Evolutionary conservation across 2,797 vertebrate species (phyloP).

Genomic region (Tauraco hartlaubi): DNA sequence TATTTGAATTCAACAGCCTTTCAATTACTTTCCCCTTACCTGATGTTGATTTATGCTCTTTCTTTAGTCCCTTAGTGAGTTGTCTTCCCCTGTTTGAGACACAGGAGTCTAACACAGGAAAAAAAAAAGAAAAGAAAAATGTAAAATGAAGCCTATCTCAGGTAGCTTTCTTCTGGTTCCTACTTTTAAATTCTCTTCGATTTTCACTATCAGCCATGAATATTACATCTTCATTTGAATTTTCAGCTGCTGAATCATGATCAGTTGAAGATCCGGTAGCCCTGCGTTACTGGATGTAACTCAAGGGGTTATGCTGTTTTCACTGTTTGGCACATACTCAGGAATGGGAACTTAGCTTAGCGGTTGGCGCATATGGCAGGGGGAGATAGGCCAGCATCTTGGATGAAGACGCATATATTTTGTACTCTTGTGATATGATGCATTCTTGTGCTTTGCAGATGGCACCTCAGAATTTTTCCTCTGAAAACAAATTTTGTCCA

Average conservation of each 20-base stretch:
- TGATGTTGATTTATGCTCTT: not conserved
- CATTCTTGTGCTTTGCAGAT: slow-evolving; percentile 70
- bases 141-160: not conserved
- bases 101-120: not conserved
- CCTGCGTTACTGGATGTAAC: not conserved
- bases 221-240: not conserved
- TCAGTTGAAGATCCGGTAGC: not conserved
- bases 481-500: slow-evolving; percentile 48
- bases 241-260: slow-evolving; percentile 39
- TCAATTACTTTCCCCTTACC: not conserved
- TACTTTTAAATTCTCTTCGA: not conserved
- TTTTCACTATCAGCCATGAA: not conserved
- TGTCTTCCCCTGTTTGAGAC: not conserved
- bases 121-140: not conserved
- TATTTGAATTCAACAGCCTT: not conserved
- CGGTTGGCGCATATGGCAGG: slow-evolving; percentile 49
- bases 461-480: slow-evolving; percentile 29
- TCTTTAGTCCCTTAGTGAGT: not conserved
- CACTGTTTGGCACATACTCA: slow-evolving; percentile 38
- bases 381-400: slow-evolving; percentile 64
- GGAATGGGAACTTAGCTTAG: slow-evolving; percentile 55
- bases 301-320: slow-evolving; percentile 28
- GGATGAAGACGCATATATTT: slow-evolving; percentile 48
- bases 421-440: slow-evolving; percentile 60
- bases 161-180: not conserved